These are phyloP conservation scores for Lutraria rhynchaena DNA, from an alignment of 1,140 invertebrate genomes.

Conservation along the genomic window DNA sequence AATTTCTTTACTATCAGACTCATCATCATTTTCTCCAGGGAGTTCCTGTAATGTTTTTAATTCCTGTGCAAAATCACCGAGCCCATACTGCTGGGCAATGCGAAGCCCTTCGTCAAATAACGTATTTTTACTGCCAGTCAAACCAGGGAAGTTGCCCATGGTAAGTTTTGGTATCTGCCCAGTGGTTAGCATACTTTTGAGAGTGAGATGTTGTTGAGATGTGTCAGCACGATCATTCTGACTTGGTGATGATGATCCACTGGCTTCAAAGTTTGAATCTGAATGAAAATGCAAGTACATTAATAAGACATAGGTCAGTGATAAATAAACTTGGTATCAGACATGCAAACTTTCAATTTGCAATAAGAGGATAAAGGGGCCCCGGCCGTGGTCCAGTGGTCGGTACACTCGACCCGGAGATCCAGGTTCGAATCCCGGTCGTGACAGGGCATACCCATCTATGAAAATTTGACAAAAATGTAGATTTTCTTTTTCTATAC, in stretches of 20 bases:
- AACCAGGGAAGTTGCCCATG: background rate
- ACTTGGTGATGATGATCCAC: constrained; percentile 61
- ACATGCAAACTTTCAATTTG: too few relatives aligned
- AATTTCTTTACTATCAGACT: background rate
- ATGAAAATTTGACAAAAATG: too few relatives aligned
- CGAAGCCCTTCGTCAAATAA: constrained; percentile 80
- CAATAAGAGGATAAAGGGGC: too few relatives aligned
- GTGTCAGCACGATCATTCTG: background rate
- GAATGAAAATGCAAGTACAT: too few relatives aligned
- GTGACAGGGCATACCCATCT: too few relatives aligned
- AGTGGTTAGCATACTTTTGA: constrained; percentile 43
- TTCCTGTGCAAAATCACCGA: constrained; percentile 79
- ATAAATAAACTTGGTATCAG: too few relatives aligned
- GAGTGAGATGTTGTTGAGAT: background rate
- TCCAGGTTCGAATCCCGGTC: too few relatives aligned
- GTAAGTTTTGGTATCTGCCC: constrained; percentile 37
- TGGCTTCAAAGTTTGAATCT: constrained; percentile 64
- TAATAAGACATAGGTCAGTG: too few relatives aligned
- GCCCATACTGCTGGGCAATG: constrained; percentile 81
- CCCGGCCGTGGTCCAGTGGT: too few relatives aligned
- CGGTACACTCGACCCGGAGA: too few relatives aligned
- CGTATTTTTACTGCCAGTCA: constrained; percentile 68
- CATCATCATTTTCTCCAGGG: constrained; percentile 36
- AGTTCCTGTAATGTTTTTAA: constrained; percentile 70
- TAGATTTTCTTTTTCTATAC: too few relatives aligned